Conservation (phyloP, 2,113 vertebrate species). For the Protobothrops mucrosquamatus region DNA sequence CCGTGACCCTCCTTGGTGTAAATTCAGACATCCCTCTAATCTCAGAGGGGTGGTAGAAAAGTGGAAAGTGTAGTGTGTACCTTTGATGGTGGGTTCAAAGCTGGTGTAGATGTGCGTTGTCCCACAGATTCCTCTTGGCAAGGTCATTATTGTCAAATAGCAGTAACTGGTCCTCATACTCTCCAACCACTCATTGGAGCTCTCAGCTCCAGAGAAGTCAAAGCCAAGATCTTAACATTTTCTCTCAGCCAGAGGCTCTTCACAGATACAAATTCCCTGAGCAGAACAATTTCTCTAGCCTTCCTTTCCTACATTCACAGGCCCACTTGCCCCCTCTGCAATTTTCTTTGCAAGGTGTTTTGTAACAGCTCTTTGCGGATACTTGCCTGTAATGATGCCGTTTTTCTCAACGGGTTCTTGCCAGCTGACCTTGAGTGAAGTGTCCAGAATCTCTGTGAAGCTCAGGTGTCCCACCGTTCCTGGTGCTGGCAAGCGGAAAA, state of each 20-base stretch:
- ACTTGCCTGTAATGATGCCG: constrained; percentile 85
- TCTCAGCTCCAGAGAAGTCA: constrained; percentile 33
- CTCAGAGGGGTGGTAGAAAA: not conserved
- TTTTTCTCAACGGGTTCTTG: constrained; percentile 90
- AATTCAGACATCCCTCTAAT: not conserved
- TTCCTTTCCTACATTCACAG: not conserved
- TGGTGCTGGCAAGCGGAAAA: constrained; percentile 74
- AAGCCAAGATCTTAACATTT: not conserved
- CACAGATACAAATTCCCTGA: not conserved
- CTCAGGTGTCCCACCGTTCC: constrained; percentile 89
- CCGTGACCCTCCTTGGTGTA: constrained; percentile 16
- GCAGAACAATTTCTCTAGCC: not conserved
- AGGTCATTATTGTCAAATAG: constrained; percentile 19
- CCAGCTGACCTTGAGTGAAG: constrained; percentile 94
- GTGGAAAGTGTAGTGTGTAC: not conserved
- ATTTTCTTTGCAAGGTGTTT: not conserved
- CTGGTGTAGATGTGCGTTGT: constrained; percentile 27
- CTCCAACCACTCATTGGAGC: not conserved
- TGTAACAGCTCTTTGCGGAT: not conserved
- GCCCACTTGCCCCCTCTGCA: not conserved
- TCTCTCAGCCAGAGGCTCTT: not conserved
- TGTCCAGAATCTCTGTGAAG: constrained; percentile 95
- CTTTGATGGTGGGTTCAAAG: not conserved
- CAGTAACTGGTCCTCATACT: constrained; percentile 9
- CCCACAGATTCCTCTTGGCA: not conserved